Conservation (phyloP, 2,888 invertebrate genomes). For the Amphipoea lucens region DNA sequence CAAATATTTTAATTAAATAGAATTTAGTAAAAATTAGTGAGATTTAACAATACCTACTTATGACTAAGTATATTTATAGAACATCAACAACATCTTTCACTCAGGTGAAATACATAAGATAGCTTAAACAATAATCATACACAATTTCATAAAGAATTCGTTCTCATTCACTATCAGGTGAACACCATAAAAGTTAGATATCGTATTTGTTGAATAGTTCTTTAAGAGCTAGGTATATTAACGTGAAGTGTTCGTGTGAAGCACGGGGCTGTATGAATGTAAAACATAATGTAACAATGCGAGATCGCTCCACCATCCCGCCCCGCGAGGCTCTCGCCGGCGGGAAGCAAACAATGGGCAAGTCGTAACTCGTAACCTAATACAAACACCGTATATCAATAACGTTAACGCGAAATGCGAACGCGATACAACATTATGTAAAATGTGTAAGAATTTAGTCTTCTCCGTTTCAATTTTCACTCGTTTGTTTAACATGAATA, state of each 20-base stretch:
- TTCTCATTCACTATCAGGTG: conserved; percentile 79
- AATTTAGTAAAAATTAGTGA: conserved; percentile 91
- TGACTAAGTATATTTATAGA: conserved; percentile 85
- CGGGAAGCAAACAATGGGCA: conserved; percentile 69
- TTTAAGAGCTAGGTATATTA: conserved; percentile 73
- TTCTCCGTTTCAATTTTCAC: conserved; percentile 89
- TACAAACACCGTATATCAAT: conserved; percentile 85
- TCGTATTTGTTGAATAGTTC: conserved; percentile 69
- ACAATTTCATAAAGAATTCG: conserved; percentile 83
- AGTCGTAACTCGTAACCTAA: conserved; percentile 79
- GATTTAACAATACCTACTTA: conserved; percentile 90
- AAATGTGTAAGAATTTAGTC: conserved; percentile 89
- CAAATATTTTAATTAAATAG: conserved; percentile 91
- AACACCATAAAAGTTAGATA: conserved; percentile 79
- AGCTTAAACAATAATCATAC: conserved; percentile 82
- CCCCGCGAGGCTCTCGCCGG: conserved; percentile 37
- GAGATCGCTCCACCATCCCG: conserved; percentile 62
- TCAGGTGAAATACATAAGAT: conserved; percentile 85
- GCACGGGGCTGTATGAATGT: conserved; percentile 70
- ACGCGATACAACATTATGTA: conserved; percentile 88
- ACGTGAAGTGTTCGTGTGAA: conserved; percentile 72
- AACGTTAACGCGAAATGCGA: conserved; percentile 87
- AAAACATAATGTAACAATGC: conserved; percentile 72
- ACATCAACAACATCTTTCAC: conserved; percentile 90
- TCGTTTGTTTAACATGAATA: conserved; percentile 86